Evolutionary conservation across 2,888 invertebrate genomes (phyloP).

Genomic region (Hydrotaea cyrtoneurina): DNA sequence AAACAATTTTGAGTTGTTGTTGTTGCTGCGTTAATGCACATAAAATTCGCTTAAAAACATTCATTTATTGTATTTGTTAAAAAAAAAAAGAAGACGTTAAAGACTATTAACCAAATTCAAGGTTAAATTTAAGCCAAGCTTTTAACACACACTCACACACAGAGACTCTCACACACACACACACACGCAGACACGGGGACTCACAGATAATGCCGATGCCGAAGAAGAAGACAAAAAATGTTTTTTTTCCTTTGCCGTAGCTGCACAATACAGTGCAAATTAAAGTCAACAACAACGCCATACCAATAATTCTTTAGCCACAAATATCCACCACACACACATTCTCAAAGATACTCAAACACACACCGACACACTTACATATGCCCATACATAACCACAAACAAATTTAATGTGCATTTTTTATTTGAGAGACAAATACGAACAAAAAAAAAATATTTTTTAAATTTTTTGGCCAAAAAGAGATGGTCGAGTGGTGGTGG

Average conservation of each 20-base stretch:
- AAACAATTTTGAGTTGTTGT: slow-evolving; percentile 34
- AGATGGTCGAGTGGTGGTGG: neutral
- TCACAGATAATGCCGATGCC: neutral
- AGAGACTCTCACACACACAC: neutral
- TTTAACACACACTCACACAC: slow-evolving; percentile 53
- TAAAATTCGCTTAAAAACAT: slow-evolving; percentile 46
- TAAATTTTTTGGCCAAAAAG: neutral
- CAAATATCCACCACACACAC: neutral
- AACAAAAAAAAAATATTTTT: neutral
- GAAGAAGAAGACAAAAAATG: slow-evolving; percentile 16
- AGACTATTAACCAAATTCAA: slow-evolving; percentile 68
- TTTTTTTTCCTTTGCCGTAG: slow-evolving; percentile 18
- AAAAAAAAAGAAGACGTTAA: slow-evolving; percentile 58
- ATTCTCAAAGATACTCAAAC: too few species aligned
- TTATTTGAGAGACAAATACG: neutral
- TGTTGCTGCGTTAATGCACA: slow-evolving; percentile 33
- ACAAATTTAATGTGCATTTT: neutral
- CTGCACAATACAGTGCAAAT: slow-evolving; percentile 47
- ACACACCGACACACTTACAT: too few species aligned
- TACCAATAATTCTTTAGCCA: slow-evolving; percentile 6
- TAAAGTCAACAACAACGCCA: slow-evolving; percentile 11
- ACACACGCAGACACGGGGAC: neutral
- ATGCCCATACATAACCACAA: too few species aligned
- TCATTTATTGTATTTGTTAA: slow-evolving; percentile 51
- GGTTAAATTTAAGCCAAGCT: slow-evolving; percentile 67